phyloP scores from a whole-genome alignment of 2,797 vertebrate genomes.

The Catharus ustulatus region DNA sequence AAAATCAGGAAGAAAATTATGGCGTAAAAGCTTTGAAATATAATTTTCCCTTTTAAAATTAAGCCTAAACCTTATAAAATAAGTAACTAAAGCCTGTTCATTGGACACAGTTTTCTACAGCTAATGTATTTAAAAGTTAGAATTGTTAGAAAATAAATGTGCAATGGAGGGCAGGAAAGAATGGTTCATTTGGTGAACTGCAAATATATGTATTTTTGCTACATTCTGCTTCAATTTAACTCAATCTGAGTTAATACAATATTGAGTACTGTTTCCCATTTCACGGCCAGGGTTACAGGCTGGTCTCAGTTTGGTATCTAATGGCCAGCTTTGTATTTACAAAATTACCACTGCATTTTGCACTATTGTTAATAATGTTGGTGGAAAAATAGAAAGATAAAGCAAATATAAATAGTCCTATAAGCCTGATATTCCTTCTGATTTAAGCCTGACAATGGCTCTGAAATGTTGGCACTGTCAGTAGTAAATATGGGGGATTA shows the following conservation, averaged over 20 bases:
- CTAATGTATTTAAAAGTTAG: background rate
- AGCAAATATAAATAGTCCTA: background rate
- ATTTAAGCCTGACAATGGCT: background rate
- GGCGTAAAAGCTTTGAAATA: background rate
- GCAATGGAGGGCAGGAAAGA: background rate
- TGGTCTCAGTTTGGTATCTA: background rate
- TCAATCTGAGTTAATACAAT: background rate
- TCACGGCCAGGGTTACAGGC: background rate
- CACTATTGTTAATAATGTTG: background rate
- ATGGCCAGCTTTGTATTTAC: background rate
- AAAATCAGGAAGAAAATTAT: conserved; percentile 11
- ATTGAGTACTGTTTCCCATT: background rate
- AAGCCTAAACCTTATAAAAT: background rate
- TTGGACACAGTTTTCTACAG: background rate
- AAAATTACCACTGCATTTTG: background rate
- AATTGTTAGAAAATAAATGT: background rate
- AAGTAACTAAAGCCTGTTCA: background rate
- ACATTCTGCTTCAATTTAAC: background rate
- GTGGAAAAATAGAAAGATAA: background rate
- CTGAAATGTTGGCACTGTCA: background rate
- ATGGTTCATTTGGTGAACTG: background rate
- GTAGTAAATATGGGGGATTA: background rate
- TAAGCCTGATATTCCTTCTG: background rate
- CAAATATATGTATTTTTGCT: background rate
- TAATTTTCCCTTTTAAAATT: conserved; percentile 9